These are phyloP conservation scores for Gobiocypris rarus DNA, from an alignment of 2,113 vertebrate genomes.

Conservation along the genomic window DNA sequence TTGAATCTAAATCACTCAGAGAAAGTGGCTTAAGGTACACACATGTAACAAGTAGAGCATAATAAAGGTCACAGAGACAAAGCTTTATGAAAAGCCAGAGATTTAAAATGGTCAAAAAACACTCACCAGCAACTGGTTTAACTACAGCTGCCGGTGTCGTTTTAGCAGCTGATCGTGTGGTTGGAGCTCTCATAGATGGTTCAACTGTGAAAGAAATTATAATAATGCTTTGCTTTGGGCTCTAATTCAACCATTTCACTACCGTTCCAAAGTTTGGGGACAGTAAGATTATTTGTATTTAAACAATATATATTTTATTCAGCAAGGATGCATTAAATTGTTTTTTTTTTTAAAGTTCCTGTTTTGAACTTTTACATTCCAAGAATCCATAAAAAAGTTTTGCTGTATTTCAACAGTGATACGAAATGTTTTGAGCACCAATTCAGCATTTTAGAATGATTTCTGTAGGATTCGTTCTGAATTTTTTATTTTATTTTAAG, in stretches of 20 bases:
- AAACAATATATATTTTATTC: too few species aligned
- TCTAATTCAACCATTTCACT: background rate
- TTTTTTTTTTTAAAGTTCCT: too few species aligned
- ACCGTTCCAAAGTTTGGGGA: background rate
- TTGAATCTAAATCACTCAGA: slow-evolving; percentile 13
- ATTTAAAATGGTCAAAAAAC: background rate
- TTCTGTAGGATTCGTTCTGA: too few species aligned
- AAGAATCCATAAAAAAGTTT: too few species aligned
- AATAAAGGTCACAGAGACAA: background rate
- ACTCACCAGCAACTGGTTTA: slow-evolving; percentile 59
- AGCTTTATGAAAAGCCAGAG: background rate
- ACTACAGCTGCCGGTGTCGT: slow-evolving; percentile 44
- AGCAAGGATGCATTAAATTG: too few species aligned
- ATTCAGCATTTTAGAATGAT: too few species aligned
- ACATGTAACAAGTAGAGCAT: background rate
- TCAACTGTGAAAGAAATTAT: slow-evolving; percentile 51
- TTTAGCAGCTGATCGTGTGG: slow-evolving; percentile 64
- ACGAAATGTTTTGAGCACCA: too few species aligned
- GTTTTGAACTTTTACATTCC: too few species aligned
- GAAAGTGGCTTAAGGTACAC: background rate
- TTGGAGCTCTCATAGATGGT: slow-evolving; percentile 35
- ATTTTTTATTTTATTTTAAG: too few species aligned
- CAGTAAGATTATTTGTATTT: background rate
- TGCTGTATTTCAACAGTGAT: too few species aligned
- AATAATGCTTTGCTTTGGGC: slow-evolving; percentile 33